A percentile compares a stretch with the other conserved stretches of the same genome.
These are phyloP conservation scores for Pelobates fuscus DNA, from an alignment of 2,113 vertebrate species.

Conservation along the genomic window DNA sequence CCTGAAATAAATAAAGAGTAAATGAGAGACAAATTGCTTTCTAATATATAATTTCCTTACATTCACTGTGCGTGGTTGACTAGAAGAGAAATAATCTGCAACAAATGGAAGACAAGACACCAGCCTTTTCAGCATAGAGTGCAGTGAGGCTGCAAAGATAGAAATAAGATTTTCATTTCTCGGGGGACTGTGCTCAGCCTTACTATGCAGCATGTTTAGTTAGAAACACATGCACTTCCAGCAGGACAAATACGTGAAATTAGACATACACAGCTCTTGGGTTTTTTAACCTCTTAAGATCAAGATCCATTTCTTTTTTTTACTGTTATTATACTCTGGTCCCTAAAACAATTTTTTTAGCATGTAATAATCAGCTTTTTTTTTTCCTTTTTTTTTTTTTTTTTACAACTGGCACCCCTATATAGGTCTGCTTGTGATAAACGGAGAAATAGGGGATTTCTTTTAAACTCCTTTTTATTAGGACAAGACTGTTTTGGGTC, in stretches of 20 bases:
- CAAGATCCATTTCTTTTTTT: no score
- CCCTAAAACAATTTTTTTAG: no score
- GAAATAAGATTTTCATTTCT: conserved; percentile 80
- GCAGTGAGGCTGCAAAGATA: conserved; percentile 73
- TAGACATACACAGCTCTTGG: conserved; percentile 58
- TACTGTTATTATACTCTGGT: no score
- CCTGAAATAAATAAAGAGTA: conserved; percentile 72
- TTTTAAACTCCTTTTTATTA: no score
- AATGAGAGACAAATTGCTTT: conserved; percentile 72
- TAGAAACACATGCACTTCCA: conserved; percentile 74
- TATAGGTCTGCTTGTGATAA: no score
- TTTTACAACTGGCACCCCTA: no score
- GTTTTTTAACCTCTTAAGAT: conserved; percentile 38
- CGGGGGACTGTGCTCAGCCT: conserved; percentile 70
- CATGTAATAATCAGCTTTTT: no score
- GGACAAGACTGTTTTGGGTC: no score
- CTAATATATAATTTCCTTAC: conserved; percentile 78
- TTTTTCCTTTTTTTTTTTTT: no score
- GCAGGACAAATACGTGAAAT: conserved; percentile 78
- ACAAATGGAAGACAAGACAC: conserved; percentile 74
- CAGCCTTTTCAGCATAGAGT: conserved; percentile 73
- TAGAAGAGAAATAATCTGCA: conserved; percentile 79
- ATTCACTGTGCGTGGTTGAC: conserved; percentile 72
- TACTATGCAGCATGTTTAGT: conserved; percentile 66
- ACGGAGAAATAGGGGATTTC: no score